Evolutionary conservation across 2,888 invertebrate species (phyloP).

Genomic region (Aplocera efformata): DNA sequence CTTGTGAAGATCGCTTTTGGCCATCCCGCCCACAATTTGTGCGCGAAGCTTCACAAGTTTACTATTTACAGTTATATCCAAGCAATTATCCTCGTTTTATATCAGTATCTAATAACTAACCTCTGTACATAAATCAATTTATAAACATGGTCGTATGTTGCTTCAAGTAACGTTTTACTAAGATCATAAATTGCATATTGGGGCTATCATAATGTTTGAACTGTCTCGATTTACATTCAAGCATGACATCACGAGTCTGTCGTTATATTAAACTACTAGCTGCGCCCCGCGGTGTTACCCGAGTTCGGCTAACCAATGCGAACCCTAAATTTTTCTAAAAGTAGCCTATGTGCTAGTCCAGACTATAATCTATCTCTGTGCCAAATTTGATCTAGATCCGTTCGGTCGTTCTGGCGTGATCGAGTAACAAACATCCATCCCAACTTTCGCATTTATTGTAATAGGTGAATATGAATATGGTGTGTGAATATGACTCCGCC

Average conservation of each 20-base stretch:
- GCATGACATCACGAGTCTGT: constrained; percentile 14
- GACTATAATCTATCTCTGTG: no score
- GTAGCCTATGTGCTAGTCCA: no score
- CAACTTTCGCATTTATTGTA: no score
- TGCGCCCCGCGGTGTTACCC: no score
- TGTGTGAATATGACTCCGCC: no score
- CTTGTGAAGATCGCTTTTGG: constrained; percentile 39
- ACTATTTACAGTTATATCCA: constrained; percentile 32
- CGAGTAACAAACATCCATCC: no score
- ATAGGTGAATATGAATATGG: no score
- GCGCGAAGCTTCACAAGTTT: constrained; percentile 25
- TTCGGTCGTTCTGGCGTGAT: no score
- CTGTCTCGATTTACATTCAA: constrained; percentile 4
- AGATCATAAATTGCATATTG: constrained; percentile 19
- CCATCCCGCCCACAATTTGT: constrained; percentile 39
- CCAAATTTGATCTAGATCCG: no score
- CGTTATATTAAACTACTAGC: constrained; percentile 8
- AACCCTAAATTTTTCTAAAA: no score
- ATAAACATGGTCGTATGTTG: constrained; percentile 23
- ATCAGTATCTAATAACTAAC: constrained; percentile 24
- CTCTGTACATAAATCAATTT: constrained; percentile 26
- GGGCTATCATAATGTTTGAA: constrained; percentile 14
- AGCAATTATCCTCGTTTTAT: constrained; percentile 31
- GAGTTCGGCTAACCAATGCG: no score
- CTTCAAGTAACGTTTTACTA: constrained; percentile 17